phyloP scores from a whole-genome alignment of 2,888 invertebrate species.

The Ennomos erosarius region DNA sequence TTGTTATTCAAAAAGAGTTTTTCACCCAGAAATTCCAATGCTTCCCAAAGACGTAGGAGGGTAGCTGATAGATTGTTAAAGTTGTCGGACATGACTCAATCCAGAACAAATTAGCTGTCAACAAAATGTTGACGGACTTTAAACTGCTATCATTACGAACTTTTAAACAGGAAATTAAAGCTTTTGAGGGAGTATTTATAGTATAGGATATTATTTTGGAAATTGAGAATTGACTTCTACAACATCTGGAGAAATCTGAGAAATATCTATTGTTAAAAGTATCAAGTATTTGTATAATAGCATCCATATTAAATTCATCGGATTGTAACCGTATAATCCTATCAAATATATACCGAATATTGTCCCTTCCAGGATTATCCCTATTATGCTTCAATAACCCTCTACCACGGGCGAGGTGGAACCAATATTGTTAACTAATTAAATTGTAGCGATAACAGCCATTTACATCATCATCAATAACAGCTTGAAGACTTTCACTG shows the following conservation, averaged over 20 bases:
- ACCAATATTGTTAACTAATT: slow-evolving; percentile 11
- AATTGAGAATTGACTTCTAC: too few species aligned
- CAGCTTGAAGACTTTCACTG: too few species aligned
- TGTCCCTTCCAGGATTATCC: slow-evolving; percentile 19
- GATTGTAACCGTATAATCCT: slow-evolving; percentile 3
- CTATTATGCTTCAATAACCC: slow-evolving; percentile 22
- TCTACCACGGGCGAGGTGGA: background rate
- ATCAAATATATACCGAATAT: slow-evolving; percentile 12
- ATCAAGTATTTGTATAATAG: too few species aligned
- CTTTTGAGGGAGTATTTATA: too few species aligned
- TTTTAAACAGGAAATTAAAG: background rate
- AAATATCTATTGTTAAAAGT: too few species aligned
- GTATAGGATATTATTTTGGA: background rate
- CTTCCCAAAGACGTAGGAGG: background rate
- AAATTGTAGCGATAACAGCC: too few species aligned
- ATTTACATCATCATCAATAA: too few species aligned
- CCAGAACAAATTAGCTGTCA: background rate
- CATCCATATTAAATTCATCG: slow-evolving; percentile 4
- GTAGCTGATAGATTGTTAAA: slow-evolving; percentile 11
- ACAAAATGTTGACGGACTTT: background rate
- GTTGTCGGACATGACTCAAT: slow-evolving; percentile 11
- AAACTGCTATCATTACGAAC: background rate
- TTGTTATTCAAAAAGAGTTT: too few species aligned
- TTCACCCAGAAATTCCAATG: slow-evolving; percentile 10
- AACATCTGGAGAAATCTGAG: too few species aligned